Conservation (phyloP, 2,113 vertebrate genomes). For the Sinocyclocheilus maitianheensis region DNA sequence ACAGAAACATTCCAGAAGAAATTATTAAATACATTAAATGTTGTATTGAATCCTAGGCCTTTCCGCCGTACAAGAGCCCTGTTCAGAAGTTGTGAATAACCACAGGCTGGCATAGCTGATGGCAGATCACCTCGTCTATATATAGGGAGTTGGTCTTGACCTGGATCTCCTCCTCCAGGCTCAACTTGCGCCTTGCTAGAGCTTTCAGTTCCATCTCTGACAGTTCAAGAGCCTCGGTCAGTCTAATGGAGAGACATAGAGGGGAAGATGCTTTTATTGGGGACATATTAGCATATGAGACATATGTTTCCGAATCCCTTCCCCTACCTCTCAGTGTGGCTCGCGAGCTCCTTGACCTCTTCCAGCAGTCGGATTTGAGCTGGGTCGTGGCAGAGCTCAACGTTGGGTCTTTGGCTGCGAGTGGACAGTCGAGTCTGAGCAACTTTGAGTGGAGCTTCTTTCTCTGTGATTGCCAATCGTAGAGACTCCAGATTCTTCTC, state of each 20-base stretch:
- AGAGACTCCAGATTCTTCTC: conserved; percentile 80
- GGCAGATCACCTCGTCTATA: conserved; percentile 88
- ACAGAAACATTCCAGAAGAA: neutral
- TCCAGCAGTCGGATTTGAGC: conserved; percentile 79
- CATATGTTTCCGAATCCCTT: neutral
- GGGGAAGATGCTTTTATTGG: neutral
- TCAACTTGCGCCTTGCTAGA: conserved; percentile 77
- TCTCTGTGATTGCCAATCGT: conserved; percentile 81
- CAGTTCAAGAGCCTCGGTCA: conserved; percentile 71
- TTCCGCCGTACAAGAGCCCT: neutral
- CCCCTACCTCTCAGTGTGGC: conserved; percentile 75
- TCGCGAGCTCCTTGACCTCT: conserved; percentile 81
- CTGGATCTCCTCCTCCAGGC: conserved; percentile 84
- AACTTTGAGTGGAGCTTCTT: conserved; percentile 82
- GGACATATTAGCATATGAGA: no score
- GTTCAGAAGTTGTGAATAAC: conserved; percentile 74
- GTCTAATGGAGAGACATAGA: conserved; percentile 66
- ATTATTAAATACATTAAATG: neutral
- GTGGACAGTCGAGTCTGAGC: conserved; percentile 85
- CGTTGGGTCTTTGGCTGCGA: conserved; percentile 81
- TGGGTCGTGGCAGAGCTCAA: conserved; percentile 88
- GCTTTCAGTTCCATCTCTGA: conserved; percentile 78
- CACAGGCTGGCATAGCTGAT: conserved; percentile 79
- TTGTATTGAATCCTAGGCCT: neutral
- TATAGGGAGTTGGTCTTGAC: conserved; percentile 84